Percentiles rank a stretch among this genome's conserved stretches.
These are phyloP conservation scores for Brachymystax lenok DNA, from an alignment of 2,797 vertebrate species.

Conservation along the genomic window DNA sequence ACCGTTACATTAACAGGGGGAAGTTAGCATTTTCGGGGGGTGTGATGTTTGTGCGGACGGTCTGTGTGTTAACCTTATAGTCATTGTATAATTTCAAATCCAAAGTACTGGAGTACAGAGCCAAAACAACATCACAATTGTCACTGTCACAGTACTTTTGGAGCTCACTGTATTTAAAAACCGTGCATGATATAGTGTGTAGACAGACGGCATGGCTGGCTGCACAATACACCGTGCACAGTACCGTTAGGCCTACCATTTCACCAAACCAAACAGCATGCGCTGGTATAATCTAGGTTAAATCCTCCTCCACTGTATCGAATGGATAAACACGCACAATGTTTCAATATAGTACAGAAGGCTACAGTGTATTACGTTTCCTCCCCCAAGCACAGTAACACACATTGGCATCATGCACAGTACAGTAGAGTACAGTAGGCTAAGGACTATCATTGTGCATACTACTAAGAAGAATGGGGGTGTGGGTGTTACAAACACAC, in stretches of 20 bases:
- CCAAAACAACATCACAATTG: no score
- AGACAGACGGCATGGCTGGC: no score
- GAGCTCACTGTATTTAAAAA: no score
- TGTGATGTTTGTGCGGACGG: no score
- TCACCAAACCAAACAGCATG: not conserved
- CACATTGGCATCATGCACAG: slow-evolving; percentile 61
- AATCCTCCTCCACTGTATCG: slow-evolving; percentile 34
- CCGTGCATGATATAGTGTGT: no score
- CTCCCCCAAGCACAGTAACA: not conserved
- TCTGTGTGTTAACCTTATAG: no score
- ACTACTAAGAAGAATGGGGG: slow-evolving; percentile 31
- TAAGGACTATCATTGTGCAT: slow-evolving; percentile 29
- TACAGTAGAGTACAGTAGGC: slow-evolving; percentile 35
- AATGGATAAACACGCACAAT: slow-evolving; percentile 57
- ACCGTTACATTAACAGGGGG: no score
- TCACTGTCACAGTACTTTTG: no score
- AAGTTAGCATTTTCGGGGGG: no score
- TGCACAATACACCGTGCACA: no score
- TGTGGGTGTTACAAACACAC: slow-evolving; percentile 17
- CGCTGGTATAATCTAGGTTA: not conserved
- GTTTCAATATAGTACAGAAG: slow-evolving; percentile 20
- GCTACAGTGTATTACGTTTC: slow-evolving; percentile 32
- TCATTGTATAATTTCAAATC: no score
- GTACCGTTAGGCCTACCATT: not conserved
- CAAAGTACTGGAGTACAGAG: no score